Evolutionary conservation across 2,888 invertebrate species (phyloP).

Genomic region (Amiota communis): DNA sequence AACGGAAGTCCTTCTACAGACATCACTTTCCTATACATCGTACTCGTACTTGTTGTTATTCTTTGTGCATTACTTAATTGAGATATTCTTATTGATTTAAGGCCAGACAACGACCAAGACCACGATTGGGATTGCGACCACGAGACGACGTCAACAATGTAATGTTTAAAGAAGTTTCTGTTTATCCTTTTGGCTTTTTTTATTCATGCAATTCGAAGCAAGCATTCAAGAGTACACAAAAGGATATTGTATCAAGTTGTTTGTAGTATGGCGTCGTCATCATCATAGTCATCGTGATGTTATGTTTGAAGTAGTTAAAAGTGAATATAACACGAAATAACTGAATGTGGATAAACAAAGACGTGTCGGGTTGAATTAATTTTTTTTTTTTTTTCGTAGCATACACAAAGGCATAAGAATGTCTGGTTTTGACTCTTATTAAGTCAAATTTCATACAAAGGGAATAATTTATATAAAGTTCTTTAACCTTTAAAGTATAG

Average conservation of each 20-base stretch:
- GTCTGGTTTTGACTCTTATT: neutral
- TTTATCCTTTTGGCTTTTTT: neutral
- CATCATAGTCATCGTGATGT: neutral
- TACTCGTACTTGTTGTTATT: neutral
- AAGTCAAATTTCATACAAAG: too few relatives aligned
- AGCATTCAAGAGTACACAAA: neutral
- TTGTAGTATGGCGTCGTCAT: too few relatives aligned
- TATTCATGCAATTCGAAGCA: neutral
- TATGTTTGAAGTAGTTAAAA: neutral
- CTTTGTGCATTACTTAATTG: constrained; percentile 36
- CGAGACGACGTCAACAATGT: constrained; percentile 4
- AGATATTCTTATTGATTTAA: constrained; percentile 46
- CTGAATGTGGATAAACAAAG: neutral
- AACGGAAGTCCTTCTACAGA: constrained; percentile 2
- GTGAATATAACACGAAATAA: neutral
- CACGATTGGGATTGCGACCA: too few relatives aligned
- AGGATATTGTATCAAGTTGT: neutral
- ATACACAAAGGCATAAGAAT: neutral
- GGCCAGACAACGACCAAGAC: neutral
- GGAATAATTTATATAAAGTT: too few relatives aligned
- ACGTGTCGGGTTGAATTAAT: neutral
- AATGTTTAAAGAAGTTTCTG: neutral
- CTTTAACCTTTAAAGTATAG: neutral
- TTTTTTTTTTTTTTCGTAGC: neutral
- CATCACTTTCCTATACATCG: constrained; percentile 35